These are phyloP conservation scores for Temnothorax ravouxi DNA, from an alignment of 2,888 invertebrate species.

Conservation along the genomic window DNA sequence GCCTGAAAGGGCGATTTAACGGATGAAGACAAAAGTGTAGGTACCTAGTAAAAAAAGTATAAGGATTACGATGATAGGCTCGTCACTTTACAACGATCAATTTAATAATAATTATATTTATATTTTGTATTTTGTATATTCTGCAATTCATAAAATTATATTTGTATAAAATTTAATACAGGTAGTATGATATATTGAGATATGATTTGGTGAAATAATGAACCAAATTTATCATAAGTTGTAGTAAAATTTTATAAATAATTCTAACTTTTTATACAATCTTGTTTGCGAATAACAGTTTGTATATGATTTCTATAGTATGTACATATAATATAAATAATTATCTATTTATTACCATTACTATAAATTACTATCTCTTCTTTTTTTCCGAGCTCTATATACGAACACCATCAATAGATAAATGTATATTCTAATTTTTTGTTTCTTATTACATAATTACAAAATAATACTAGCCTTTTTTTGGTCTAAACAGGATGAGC, in stretches of 20 bases:
- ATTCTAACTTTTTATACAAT: neutral
- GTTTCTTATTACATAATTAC: too few species aligned
- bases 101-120: conserved; percentile 6
- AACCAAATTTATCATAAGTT: neutral
- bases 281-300: neutral
- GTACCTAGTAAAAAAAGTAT: conserved; percentile 17
- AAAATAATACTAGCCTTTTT: neutral
- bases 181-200: neutral
- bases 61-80: neutral
- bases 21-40: conserved; percentile 40
- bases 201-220: neutral
- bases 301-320: neutral
- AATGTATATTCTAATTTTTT: neutral
- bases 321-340: neutral
- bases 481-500: neutral
- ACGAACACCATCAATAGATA: neutral
- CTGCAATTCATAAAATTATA: neutral
- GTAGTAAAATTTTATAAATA: neutral
- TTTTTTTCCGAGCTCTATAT: neutral
- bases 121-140: neutral
- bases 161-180: neutral
- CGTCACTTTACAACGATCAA: neutral
- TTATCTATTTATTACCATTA: neutral
- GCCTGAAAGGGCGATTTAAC: conserved; percentile 50
- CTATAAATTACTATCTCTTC: neutral